Conservation (phyloP, 2,797 vertebrate genomes). For the Carcharodon carcharias region DNA sequence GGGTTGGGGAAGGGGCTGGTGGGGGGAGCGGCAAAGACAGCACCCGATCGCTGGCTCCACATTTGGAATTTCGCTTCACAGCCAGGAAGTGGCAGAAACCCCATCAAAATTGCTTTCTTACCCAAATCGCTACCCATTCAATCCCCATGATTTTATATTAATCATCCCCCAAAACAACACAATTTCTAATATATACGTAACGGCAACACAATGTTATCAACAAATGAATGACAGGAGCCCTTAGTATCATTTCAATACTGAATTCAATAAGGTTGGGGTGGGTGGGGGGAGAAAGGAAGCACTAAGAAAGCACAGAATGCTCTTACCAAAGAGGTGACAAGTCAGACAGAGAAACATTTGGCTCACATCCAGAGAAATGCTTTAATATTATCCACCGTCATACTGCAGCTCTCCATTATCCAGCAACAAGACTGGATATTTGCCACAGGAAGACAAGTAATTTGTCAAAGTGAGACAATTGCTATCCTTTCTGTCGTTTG, state of each 20-base stretch:
- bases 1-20: too few species aligned
- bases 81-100: not conserved
- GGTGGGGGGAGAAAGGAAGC: not conserved
- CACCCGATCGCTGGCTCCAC: too few species aligned
- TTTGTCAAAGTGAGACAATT: slow-evolving; percentile 13
- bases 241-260: not conserved
- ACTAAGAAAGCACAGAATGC: not conserved
- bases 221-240: not conserved
- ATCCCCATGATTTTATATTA: not conserved
- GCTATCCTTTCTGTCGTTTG: not conserved
- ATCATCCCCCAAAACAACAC: not conserved
- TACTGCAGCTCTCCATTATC: not conserved
- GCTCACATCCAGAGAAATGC: not conserved
- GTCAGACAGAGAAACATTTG: not conserved
- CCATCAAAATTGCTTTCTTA: not conserved
- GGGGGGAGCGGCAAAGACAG: not conserved
- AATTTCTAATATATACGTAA: not conserved
- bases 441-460: not conserved
- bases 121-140: not conserved
- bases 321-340: not conserved
- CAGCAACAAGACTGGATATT: not conserved
- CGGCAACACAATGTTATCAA: not conserved
- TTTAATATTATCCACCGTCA: slow-evolving; percentile 8
- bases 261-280: not conserved
- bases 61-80: not conserved